Percentiles rank a stretch among this genome's conserved stretches.
Evolutionary conservation across 1,140 invertebrate genomes (phyloP).

Genomic region (Bombus impatiens): DNA sequence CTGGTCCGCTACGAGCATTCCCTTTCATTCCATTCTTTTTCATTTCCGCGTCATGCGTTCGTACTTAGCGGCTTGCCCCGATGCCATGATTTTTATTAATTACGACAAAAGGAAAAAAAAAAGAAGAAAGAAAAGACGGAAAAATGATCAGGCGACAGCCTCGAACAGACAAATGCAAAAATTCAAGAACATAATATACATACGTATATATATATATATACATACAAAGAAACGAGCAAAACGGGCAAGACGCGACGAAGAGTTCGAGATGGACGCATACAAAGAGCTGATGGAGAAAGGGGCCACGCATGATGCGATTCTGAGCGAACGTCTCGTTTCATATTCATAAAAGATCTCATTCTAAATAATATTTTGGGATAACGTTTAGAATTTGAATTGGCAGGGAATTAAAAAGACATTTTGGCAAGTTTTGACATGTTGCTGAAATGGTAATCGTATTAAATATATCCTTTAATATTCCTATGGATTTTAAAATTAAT

Average conservation of each 20-base stretch:
- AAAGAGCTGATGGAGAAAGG: neutral
- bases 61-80: too few species aligned
- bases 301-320: neutral
- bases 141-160: slow-evolving; percentile 73
- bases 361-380: neutral
- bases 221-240: slow-evolving; percentile 44
- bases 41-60: slow-evolving; percentile 25
- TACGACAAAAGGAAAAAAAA: slow-evolving; percentile 58
- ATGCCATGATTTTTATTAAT: slow-evolving; percentile 53
- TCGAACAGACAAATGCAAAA: slow-evolving; percentile 62
- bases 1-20: slow-evolving; percentile 8
- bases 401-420: neutral
- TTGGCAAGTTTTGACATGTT: neutral
- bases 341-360: neutral
- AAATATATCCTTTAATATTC: neutral
- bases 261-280: slow-evolving; percentile 13
- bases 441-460: too few species aligned
- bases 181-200: slow-evolving; percentile 51
- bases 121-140: slow-evolving; percentile 53
- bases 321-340: slow-evolving; percentile 5
- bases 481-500: neutral
- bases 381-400: neutral
- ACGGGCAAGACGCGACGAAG: slow-evolving; percentile 23
- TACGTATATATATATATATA: slow-evolving; percentile 14
- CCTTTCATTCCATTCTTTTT: neutral